A percentile compares a stretch with the other conserved stretches of the same genome.
These are phyloP conservation scores for Solenopsis fugax DNA, from an alignment of 1,140 invertebrate genomes.

Conservation along the genomic window DNA sequence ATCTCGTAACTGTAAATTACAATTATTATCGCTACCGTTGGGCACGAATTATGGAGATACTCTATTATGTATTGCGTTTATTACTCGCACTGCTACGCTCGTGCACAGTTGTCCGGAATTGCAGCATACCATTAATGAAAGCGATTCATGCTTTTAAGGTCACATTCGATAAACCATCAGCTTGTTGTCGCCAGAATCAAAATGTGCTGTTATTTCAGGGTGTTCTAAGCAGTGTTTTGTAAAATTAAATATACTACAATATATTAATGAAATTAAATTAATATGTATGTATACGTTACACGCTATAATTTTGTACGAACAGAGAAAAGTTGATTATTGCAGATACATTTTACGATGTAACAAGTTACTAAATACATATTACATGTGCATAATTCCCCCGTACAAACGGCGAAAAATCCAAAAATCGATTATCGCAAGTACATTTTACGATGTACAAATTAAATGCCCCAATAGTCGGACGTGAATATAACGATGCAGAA, in stretches of 20 bases:
- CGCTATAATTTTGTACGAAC: no score
- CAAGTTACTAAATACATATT: no score
- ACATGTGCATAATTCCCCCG: no score
- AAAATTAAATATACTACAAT: background rate
- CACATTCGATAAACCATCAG: background rate
- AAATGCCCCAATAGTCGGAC: no score
- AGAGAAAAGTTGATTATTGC: no score
- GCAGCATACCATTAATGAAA: conserved; percentile 30
- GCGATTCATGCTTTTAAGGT: conserved; percentile 23
- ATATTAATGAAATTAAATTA: background rate
- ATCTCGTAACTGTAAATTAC: conserved; percentile 56
- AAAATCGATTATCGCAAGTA: no score
- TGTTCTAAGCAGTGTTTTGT: background rate
- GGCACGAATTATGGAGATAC: conserved; percentile 50
- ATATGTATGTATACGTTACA: no score
- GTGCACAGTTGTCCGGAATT: conserved; percentile 4
- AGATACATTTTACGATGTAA: no score
- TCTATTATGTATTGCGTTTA: conserved; percentile 44
- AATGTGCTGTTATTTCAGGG: no score
- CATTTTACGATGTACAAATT: no score
- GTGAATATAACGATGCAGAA: no score
- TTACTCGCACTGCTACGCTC: conserved; percentile 29
- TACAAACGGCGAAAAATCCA: no score
- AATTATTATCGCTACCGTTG: conserved; percentile 46
- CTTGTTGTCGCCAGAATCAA: background rate